Evolutionary conservation across 2,113 vertebrate species (phyloP).

Genomic region (Orthonyx spaldingii): DNA sequence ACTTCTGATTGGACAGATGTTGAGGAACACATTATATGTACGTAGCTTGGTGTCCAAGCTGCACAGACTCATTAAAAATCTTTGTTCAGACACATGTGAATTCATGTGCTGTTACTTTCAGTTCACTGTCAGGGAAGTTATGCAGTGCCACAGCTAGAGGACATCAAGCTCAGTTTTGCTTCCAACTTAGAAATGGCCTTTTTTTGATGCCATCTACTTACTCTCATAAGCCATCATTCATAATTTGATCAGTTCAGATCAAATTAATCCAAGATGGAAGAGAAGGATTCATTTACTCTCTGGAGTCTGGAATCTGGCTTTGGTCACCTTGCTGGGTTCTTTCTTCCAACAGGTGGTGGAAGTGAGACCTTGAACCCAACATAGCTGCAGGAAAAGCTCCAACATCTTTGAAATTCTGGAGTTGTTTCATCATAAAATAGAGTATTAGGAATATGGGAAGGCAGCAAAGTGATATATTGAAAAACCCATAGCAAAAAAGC

Average conservation of each 20-base stretch:
- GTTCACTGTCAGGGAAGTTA: neutral
- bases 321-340: neutral
- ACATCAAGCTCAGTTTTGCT: neutral
- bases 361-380: neutral
- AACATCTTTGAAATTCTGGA: neutral
- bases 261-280: neutral
- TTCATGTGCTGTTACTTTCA: neutral
- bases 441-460: neutral
- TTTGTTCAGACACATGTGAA: neutral
- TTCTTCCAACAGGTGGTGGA: neutral
- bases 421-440: neutral
- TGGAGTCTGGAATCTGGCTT: neutral
- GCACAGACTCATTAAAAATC: neutral
- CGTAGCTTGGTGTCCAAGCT: neutral
- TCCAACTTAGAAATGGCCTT: neutral
- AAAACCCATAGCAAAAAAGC: neutral
- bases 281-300: neutral
- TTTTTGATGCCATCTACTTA: neutral
- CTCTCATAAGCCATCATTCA: neutral
- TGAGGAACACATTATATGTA: neutral
- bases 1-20: neutral
- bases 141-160: neutral
- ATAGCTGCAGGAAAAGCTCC: neutral
- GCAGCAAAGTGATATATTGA: neutral
- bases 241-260: neutral